Conservation (phyloP, 2,113 vertebrate species). For the Chloebia gouldiae region DNA sequence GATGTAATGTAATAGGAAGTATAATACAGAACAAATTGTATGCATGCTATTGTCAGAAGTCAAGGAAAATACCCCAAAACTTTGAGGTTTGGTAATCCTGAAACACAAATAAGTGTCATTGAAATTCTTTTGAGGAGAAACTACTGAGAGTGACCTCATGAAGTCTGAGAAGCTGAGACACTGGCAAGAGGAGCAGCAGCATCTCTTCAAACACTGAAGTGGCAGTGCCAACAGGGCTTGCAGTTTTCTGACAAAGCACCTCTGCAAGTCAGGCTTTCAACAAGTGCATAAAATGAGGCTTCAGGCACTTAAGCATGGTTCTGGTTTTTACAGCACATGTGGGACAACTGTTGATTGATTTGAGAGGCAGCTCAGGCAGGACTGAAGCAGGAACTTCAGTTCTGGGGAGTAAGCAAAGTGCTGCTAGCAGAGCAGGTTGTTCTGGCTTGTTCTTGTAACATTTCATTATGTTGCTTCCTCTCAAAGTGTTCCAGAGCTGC, state of each 20-base stretch:
- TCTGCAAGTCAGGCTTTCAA: background rate
- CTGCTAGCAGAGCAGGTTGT: conserved; percentile 41
- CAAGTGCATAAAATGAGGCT: background rate
- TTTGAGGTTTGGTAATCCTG: background rate
- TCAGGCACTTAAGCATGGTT: background rate
- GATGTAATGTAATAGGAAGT: background rate
- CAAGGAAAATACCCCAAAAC: background rate
- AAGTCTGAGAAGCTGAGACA: background rate
- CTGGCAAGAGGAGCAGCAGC: background rate
- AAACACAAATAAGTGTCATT: background rate
- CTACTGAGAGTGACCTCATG: background rate
- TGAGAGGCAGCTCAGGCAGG: background rate
- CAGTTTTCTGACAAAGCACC: background rate
- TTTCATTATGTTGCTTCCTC: conserved; percentile 51
- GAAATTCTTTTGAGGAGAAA: background rate
- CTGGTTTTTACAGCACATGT: background rate
- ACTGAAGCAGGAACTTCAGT: background rate
- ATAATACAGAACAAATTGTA: background rate
- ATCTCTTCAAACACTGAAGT: background rate
- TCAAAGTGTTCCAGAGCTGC: background rate
- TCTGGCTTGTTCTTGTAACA: conserved; percentile 15
- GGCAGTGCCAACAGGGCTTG: rapidly evolving
- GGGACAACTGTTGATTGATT: background rate
- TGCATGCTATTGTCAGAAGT: background rate
- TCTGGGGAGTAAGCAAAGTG: background rate